Conservation (phyloP, 1,140 invertebrate species). For the Lithobius niger region DNA sequence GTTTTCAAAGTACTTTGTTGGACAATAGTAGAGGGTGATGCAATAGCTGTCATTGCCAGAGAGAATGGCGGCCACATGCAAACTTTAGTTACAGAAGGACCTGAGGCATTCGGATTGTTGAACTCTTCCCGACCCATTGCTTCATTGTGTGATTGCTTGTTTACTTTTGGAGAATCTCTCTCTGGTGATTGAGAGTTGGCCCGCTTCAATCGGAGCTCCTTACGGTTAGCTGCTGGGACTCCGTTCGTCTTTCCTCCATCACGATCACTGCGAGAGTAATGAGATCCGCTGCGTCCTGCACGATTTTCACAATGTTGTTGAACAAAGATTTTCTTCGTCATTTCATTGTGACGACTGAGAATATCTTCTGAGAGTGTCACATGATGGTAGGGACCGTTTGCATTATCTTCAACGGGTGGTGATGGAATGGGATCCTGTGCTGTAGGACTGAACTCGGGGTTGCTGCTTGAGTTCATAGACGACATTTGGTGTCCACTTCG, state of each 20-base stretch:
- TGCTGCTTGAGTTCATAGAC: too few species aligned
- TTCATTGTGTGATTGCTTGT: conserved; percentile 36
- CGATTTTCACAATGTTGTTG: conserved; percentile 50
- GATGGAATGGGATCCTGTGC: too few species aligned
- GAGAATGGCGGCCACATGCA: conserved; percentile 47
- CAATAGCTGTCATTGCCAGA: conserved; percentile 35
- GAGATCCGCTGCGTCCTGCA: conserved; percentile 22
- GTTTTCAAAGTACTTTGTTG: conserved; percentile 19
- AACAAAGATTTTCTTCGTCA: conserved; percentile 62
- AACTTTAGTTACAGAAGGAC: conserved; percentile 18
- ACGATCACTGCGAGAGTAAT: conserved; percentile 14
- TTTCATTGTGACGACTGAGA: conserved; percentile 48
- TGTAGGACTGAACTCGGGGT: too few species aligned
- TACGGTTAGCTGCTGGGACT: conserved; percentile 33
- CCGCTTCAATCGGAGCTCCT: conserved; percentile 36
- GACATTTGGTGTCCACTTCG: too few species aligned
- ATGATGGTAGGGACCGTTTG: conserved; percentile 18
- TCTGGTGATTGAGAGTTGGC: conserved; percentile 42
- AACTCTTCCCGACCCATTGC: background rate
- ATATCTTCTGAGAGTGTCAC: conserved; percentile 19
- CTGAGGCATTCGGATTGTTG: conserved; percentile 15
- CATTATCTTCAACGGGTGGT: conserved; percentile 10
- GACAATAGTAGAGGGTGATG: conserved; percentile 23
- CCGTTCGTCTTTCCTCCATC: conserved; percentile 30
- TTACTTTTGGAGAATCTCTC: conserved; percentile 34